These are phyloP conservation scores for Mionectes olivaceus DNA, from an alignment of 2,797 vertebrate species.

Conservation along the genomic window DNA sequence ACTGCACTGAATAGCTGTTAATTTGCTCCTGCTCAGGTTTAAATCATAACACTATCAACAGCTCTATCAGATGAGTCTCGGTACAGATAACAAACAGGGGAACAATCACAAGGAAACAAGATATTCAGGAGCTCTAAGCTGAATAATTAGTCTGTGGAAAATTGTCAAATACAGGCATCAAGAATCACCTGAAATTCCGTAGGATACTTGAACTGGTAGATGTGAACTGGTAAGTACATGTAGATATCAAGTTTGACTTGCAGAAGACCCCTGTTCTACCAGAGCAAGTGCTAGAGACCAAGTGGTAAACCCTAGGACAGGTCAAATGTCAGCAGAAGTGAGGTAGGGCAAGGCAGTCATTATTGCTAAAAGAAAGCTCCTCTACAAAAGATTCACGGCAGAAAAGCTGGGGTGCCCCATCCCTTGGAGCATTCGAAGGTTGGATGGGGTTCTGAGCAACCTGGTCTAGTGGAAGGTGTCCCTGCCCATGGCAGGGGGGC, in stretches of 20 bases:
- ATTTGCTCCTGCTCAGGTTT: neutral
- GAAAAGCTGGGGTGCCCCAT: neutral
- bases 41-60: neutral
- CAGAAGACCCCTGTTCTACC: neutral
- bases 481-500: neutral
- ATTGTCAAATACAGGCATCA: neutral
- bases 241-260: neutral
- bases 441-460: neutral
- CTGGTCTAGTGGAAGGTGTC: neutral
- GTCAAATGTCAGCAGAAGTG: neutral
- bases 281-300: neutral
- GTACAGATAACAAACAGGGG: neutral
- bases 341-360: neutral
- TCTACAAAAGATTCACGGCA: neutral
- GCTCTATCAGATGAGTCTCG: neutral
- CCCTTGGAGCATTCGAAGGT: neutral
- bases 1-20: neutral
- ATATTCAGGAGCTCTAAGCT: neutral
- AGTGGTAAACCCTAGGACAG: too few relatives aligned
- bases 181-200: neutral
- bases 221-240: rapidly evolving
- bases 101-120: neutral
- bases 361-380: neutral
- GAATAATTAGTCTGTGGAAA: neutral
- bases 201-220: neutral